Evolutionary conservation across 53 echinoderm and acorn worm species (phyloP).

Genomic region (Henricia sp.): DNA sequence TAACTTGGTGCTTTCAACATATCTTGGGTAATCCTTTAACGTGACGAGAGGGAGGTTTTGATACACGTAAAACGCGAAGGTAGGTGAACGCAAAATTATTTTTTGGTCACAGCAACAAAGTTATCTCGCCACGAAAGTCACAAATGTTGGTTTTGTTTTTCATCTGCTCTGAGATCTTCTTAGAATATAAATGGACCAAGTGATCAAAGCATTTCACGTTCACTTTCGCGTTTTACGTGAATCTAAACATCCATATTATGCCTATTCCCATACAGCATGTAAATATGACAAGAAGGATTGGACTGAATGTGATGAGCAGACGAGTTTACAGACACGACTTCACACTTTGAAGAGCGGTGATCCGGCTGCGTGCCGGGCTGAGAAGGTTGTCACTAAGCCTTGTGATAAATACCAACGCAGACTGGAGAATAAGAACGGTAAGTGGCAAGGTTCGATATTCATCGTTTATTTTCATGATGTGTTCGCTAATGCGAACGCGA

Average conservation of each 20-base stretch:
- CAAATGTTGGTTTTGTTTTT: too few relatives aligned
- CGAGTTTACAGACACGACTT: conserved; percentile 43
- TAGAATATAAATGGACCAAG: too few relatives aligned
- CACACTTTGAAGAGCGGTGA: conserved; percentile 58
- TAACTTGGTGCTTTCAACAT: too few relatives aligned
- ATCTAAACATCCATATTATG: background rate
- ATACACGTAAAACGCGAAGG: too few relatives aligned
- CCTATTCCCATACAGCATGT: conserved; percentile 45
- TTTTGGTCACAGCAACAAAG: too few relatives aligned
- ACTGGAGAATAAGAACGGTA: conserved; percentile 64
- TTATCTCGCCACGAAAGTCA: too few relatives aligned
- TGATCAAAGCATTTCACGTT: too few relatives aligned
- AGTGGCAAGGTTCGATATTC: background rate
- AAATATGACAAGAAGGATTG: conserved; percentile 63
- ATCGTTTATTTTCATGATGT: background rate
- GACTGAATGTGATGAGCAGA: conserved; percentile 66
- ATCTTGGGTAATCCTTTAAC: too few relatives aligned
- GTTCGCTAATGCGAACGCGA: background rate
- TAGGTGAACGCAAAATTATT: too few relatives aligned
- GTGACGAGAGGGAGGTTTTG: too few relatives aligned
- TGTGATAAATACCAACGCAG: conserved; percentile 60
- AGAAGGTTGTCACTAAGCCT: conserved; percentile 63
- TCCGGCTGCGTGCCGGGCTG: conserved; percentile 14
- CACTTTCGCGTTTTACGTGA: background rate
- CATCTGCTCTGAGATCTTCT: too few relatives aligned